Evolutionary conservation across 2,113 vertebrate species (phyloP), one percentile per base, ranked within the genome.

Genomic region (Phyllopteryx taeniolatus): DNA sequence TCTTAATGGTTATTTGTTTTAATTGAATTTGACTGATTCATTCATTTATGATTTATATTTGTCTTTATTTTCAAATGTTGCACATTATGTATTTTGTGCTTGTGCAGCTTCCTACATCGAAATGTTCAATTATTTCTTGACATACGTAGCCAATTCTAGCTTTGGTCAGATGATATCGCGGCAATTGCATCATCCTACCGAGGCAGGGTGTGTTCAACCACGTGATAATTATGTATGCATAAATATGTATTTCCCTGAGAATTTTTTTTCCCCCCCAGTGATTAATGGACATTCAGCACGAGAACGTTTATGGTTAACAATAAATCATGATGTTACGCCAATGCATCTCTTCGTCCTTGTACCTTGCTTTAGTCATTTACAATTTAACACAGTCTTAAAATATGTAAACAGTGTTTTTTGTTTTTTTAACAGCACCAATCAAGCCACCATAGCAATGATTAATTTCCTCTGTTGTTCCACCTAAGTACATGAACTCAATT

Each of bases 401-500:
- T 35, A 64, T 64, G 39, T 10, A 64, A 64, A 64, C 9, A 17
- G 19, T 12, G n/a, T n/a, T n/a, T n/a, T n/a, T n/a, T n/a, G n/a
- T 61, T 31, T 33, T 33, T 22, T 43, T 64, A 9, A 22, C 9
- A 19, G 12, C 20, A 44, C 46, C 63, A 27, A 46, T 65, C 63
- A 65, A 22, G 39, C 17, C 19, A 11, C 9, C 35, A n/a, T 43
- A n/a, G 62, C 63, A 13, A 44, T 46, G 63, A 65, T 65, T 42
- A 11, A 71, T 51, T 60, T 64, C 42, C 20, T 62, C 60, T 33
- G 67, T 47, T 20, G 35, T 69, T 72, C 13, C 42, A 17, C 20
- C 20, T 13, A 47, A 65, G 31, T 11, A 63, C 74, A 74, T 82
- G 33, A 69, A 79, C 83, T 71, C 57, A 67, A 80, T 66, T 71